Base-by-base conservation (phyloP, 2,888 invertebrate species). In the Arrhopalites spinosus region DNA sequence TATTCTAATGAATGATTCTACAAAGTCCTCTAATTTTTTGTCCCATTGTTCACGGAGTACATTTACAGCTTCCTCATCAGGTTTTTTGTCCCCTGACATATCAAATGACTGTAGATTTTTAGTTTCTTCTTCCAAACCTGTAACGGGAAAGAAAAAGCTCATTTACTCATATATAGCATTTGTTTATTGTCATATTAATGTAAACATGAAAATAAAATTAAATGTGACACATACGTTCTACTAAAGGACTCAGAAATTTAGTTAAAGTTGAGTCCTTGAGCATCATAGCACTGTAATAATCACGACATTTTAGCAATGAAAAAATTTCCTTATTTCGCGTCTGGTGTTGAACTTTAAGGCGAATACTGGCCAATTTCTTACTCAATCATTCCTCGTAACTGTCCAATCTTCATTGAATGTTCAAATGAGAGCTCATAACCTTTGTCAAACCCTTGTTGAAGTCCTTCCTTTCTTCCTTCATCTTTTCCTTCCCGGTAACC, bases 341-440 rank as follows among this genome's bases (percentile, higher is more conserved):
- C n/a, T n/a, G n/a, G n/a, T n/a, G n/a, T n/a, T n/a, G n/a, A n/a
- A n/a, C n/a, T n/a, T n/a, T n/a, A n/a, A n/a, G n/a, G n/a, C n/a
- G n/a, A n/a, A n/a, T n/a, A n/a, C n/a, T n/a, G n/a, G n/a, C n/a
- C n/a, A n/a, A n/a, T n/a, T n/a, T n/a, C 74, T 73, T 78, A 81
- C 81, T 79, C 79, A 45, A 80, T 74, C 20, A 77, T 25, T 71
- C 81, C 81, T 67, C 68, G 53, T 0, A 81, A 63, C 27, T 77
- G 74, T 11, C 81, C 81, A n/a, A 81, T 13, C 68, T 74, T 76
- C 67, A 80, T 53, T 2, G 76, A 64, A 69, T 76, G 74, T 27
- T 78, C 64, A 36, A 77, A 74, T 0, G 79, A 68, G 17, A 78
- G 20, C 29, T 78, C 43, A 56, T 71, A 75, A 1, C 79, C 75